Percentiles rank a stretch among this genome's conserved stretches.
phyloP scores from a whole-genome alignment of 1,140 invertebrate species.

The Zaprionus capensis region DNA sequence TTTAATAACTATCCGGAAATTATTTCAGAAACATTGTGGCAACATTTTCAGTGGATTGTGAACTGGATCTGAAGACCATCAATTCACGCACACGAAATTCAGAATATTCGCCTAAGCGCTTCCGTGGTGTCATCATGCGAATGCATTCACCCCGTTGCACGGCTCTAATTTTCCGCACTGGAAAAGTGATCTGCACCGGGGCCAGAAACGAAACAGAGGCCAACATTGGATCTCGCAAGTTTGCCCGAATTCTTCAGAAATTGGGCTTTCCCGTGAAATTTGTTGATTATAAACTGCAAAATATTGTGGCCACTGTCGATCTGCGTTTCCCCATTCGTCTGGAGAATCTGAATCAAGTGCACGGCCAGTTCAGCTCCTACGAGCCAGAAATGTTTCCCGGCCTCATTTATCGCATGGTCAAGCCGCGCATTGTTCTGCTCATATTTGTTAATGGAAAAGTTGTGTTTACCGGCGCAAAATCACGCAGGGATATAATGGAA shows the following conservation, averaged over 20 bases:
- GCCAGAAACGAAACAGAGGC: constrained; percentile 98
- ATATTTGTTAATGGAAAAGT: constrained; percentile 99
- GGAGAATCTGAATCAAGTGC: constrained; percentile 96
- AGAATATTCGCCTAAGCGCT: constrained; percentile 99
- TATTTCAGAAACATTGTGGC: constrained; percentile 96
- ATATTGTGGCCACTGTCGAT: constrained; percentile 99
- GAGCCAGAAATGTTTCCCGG: constrained; percentile 98
- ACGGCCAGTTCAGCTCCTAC: constrained; percentile 97
- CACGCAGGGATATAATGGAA: constrained; percentile 95
- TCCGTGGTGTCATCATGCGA: constrained; percentile 99
- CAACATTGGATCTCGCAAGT: constrained; percentile 97
- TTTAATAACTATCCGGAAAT: not conserved
- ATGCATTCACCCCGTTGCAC: constrained; percentile 98
- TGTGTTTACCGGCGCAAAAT: constrained; percentile 98
- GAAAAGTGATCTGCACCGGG: constrained; percentile 99
- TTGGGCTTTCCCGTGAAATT: constrained; percentile 98
- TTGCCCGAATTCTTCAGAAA: constrained; percentile 99
- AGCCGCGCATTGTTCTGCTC: constrained; percentile 96
- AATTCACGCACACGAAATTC: constrained; percentile 98
- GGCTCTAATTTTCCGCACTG: constrained; percentile 98
- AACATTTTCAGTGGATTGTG: constrained; percentile 95
- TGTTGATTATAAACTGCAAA: constrained; percentile 98
- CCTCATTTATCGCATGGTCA: constrained; percentile 98
- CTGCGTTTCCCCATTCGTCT: constrained; percentile 98
- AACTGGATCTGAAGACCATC: constrained; percentile 94